phyloP scores from a whole-genome alignment of 2,888 invertebrate genomes.

The Antheraea assamensis region DNA sequence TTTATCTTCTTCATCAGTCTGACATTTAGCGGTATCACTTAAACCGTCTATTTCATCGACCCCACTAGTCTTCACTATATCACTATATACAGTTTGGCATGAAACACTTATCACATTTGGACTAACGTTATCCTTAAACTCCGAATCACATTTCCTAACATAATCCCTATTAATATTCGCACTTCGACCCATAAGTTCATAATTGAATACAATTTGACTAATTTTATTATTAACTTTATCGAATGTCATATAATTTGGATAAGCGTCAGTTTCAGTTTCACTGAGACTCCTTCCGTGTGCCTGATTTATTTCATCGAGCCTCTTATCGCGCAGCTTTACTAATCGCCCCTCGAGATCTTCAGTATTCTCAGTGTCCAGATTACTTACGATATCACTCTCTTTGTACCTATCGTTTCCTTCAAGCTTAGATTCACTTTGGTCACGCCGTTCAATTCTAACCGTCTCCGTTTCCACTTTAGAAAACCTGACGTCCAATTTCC shows the following conservation, averaged over 20 bases:
- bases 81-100: conserved; percentile 19
- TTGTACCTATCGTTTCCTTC: not conserved
- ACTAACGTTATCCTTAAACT: not conserved
- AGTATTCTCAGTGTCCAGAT: not conserved
- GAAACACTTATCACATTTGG: conserved; percentile 10
- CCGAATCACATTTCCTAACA: not conserved
- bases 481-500: conserved; percentile 68
- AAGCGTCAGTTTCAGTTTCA: not conserved
- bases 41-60: not conserved
- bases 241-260: conserved; percentile 8
- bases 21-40: not conserved
- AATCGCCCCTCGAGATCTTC: not conserved
- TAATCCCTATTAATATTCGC: not conserved
- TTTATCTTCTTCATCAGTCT: not conserved
- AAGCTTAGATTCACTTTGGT: not conserved
- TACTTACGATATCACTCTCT: not conserved
- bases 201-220: conserved; percentile 6
- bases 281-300: not conserved
- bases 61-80: not conserved
- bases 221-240: conserved; percentile 8
- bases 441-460: not conserved
- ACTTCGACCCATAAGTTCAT: conserved; percentile 18
- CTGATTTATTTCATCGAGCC: not conserved
- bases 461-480: not conserved
- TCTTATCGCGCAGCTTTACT: not conserved